These are phyloP conservation scores for Copidosoma aretas DNA, from an alignment of 2,888 invertebrate species.

Conservation along the genomic window DNA sequence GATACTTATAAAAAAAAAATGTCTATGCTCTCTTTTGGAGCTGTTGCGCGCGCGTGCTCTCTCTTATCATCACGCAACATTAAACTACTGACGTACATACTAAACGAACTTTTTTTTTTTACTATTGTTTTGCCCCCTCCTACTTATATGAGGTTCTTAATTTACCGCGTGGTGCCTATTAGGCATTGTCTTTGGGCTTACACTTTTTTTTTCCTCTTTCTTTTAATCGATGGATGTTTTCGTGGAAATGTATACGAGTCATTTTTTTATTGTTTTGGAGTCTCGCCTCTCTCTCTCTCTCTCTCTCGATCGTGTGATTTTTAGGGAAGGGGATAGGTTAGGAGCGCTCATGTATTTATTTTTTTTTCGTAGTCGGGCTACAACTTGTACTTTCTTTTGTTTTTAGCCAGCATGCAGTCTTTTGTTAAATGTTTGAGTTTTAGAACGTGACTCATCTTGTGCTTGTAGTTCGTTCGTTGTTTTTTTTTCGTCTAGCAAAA, in stretches of 20 bases:
- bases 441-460: no score
- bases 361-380: neutral
- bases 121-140: no score
- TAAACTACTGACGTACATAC: neutral
- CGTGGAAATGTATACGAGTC: no score
- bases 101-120: no score
- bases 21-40: neutral
- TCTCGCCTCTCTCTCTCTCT: neutral
- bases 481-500: no score
- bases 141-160: no score
- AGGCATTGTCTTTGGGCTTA: neutral
- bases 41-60: constrained; percentile 3
- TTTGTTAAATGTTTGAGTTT: no score
- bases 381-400: no score
- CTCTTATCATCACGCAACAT: neutral
- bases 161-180: neutral
- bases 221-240: neutral
- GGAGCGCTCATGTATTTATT: neutral
- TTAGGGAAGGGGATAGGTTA: neutral
- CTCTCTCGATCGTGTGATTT: neutral
- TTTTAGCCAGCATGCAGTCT: no score
- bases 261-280: no score
- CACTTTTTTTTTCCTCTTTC: neutral
- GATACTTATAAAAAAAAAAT: no score
- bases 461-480: no score